Base-by-base conservation (phyloP, 2,797 vertebrate species). In the Cygnus olor region DNA sequence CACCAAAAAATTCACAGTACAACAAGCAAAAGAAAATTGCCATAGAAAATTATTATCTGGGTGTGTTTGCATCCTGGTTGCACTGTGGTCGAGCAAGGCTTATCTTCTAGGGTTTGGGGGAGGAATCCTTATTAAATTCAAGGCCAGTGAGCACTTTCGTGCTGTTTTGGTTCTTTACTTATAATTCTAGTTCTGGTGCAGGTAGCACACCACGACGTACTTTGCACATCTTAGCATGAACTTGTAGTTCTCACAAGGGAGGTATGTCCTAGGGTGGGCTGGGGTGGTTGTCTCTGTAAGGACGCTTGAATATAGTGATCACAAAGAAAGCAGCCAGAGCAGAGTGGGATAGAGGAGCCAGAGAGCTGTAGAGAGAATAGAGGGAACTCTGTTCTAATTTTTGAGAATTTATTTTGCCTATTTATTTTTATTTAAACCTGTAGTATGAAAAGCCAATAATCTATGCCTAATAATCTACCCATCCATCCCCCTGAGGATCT, bases 21-120 rank as follows among this genome's bases (percentile, higher is more conserved):
- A 20, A 49, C 61, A 61, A 44, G 53, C 28, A 32, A 49, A 70
- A 78, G 15, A 36, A 74, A 51, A 32, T 11, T 11, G 32, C 20
- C 19, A 0, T 8, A 14, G 5, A 14, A n/a, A 24, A 2, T 30
- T 44, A 2, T 60, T 18, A 0, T 36, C n/a, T 72, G 38, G 10
- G 34, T 24, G 44, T 44, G n/a, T 9, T 32, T 17, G n/a, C 6
- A 4, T 49, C 13, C 5, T 73, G 28, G 3, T 44, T 54, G 45
- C 54, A 14, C 10, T 73, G 38, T 8, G 3, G 30, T 30, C 65
- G 34, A 73, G 36, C 6, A 40, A 68, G n/a, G 15, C n/a, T 68
- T 11, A 1, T 14, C 74, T 30, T 13, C 10, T 4, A 0, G 40
- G 15, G 4, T 12, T 74, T 61, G 22, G 38, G n/a, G 42, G 30